Base-by-base conservation (phyloP, 2,113 vertebrate genomes). In the Mus pahari region DNA sequence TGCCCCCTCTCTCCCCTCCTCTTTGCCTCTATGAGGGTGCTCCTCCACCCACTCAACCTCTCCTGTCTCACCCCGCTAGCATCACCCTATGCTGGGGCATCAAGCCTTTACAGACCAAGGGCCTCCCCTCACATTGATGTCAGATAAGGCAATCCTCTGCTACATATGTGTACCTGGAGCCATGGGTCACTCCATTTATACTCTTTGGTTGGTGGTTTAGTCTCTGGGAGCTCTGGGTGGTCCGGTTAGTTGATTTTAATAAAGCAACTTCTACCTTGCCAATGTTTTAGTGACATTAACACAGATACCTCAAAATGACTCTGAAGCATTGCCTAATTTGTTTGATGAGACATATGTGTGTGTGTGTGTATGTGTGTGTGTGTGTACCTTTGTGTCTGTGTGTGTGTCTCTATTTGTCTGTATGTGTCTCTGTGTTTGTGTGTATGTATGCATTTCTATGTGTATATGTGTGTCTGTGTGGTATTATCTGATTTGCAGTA, bases 221-320 rank as follows among this genome's bases (percentile, higher is more conserved):
- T 66, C 64, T 31, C 64, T 31, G 64, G 64, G 28, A 31, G 4
- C 28, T 66, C 62, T 66, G 64, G 64, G 64, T 26, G 28, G 1
- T 66, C 64, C 13, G 28, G 64, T 66, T 66, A 66, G 64, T 66
- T 66, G 64, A 66, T 86, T 94, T 83, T 94, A 94, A 91, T 83
- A 82, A 96, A 96, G 39, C 16, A 74, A 94, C n/a, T 92, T 97
- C 86, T 74, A 55, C 73, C 14, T n/a, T 91, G 84, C 77, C 86
- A 12, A 10, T 77, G 90, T 91, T 90, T 82, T 88, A 96, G 83
- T 1, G 16, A 45, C 16, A 9, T 48, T 75, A 60, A 66, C 24
- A 22, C 1, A 28, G 45, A 68, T 89, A 4, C 82, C 16, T 19
- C 17, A 75, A 14, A 81, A 3, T 2, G 39, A 42, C 26, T 87